Evolutionary conservation across 2,113 vertebrate species (phyloP).

Genomic region (Mobula hypostoma): DNA sequence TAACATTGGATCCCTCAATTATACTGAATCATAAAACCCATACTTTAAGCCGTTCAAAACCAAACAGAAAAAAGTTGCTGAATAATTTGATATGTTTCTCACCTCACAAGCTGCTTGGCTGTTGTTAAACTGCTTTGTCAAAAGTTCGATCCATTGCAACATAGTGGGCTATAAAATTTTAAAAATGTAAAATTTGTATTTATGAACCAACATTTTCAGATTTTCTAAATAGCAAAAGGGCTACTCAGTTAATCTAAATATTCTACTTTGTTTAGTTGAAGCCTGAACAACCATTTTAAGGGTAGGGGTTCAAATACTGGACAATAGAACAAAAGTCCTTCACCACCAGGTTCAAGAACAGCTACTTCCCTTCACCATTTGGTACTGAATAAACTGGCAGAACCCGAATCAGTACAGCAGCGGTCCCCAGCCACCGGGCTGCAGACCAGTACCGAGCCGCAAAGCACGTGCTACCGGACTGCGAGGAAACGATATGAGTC

Average conservation of each 20-base stretch:
- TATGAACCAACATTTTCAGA: background rate
- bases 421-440: too few relatives aligned
- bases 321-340: background rate
- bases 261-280: background rate
- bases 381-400: too few relatives aligned
- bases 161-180: slow-evolving; percentile 80
- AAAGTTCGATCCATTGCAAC: slow-evolving; percentile 98
- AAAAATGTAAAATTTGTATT: slow-evolving; percentile 12
- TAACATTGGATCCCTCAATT: background rate
- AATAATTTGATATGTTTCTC: slow-evolving; percentile 25
- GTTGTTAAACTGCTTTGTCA: slow-evolving; percentile 99
- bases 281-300: background rate
- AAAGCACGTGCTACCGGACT: too few relatives aligned
- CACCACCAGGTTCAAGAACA: too few relatives aligned
- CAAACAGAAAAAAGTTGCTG: background rate
- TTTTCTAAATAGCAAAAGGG: background rate
- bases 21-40: background rate
- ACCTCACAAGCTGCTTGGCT: slow-evolving; percentile 98
- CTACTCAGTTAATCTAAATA: background rate
- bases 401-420: too few relatives aligned
- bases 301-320: background rate
- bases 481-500: too few relatives aligned
- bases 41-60: background rate
- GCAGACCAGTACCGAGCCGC: too few relatives aligned
- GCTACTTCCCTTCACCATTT: too few relatives aligned